phyloP scores from a whole-genome alignment of 2,888 invertebrate species.

The Epistrophe grossulariae region DNA sequence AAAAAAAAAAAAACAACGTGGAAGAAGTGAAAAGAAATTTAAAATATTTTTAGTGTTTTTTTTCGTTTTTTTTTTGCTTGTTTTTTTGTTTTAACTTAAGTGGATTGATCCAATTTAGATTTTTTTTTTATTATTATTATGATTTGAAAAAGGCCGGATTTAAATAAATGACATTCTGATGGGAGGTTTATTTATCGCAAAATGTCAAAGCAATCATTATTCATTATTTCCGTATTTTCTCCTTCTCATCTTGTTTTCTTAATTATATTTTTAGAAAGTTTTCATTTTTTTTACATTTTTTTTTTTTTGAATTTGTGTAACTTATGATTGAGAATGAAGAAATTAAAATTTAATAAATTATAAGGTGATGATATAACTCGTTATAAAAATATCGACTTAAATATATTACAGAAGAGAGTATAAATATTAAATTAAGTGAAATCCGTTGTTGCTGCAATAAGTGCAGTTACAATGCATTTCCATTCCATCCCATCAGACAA shows the following conservation, averaged over 20 bases:
- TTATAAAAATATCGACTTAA: conserved; percentile 2
- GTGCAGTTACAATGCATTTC: conserved; percentile 31
- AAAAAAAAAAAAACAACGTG: background rate
- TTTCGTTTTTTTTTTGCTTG: no score
- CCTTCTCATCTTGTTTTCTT: conserved; percentile 10
- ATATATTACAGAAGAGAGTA: background rate
- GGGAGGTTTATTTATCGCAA: conserved; percentile 48
- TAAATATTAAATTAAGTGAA: background rate
- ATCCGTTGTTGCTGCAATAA: background rate
- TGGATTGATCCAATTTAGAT: conserved; percentile 65
- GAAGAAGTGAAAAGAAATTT: conserved; percentile 18
- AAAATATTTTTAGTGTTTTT: conserved; percentile 15
- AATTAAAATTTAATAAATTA: conserved; percentile 42
- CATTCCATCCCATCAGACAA: conserved; percentile 2
- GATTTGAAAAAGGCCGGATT: conserved; percentile 36
- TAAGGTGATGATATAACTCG: conserved; percentile 24
- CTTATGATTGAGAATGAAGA: conserved; percentile 21
- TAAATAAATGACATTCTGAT: conserved; percentile 51
- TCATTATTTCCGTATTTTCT: conserved; percentile 47
- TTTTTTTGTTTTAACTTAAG: conserved; percentile 29
- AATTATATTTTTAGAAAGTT: conserved; percentile 43
- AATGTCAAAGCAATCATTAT: conserved; percentile 66
- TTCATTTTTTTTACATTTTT: background rate
- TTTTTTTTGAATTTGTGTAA: conserved; percentile 20
- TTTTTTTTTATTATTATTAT: conserved; percentile 8